Conservation (phyloP, 2,113 vertebrate species). For the Ctenomys sociabilis region DNA sequence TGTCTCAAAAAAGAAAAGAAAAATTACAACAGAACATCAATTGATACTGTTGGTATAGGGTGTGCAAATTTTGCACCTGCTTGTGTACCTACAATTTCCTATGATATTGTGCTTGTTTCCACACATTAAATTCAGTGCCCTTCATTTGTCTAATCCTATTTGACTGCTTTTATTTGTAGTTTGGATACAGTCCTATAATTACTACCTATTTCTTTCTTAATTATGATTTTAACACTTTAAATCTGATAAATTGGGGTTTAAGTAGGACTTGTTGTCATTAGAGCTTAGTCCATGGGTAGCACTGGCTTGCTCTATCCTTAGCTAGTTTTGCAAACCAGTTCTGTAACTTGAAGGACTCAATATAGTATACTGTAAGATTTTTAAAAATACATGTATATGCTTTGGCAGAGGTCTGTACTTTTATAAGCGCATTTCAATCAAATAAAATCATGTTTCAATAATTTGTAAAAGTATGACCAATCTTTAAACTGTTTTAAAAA, state of each 20-base stretch:
- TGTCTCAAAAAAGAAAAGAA: not conserved
- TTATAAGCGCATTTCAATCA: not conserved
- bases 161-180: not conserved
- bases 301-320: not conserved
- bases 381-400: not conserved
- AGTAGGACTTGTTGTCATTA: not conserved
- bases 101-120: not conserved
- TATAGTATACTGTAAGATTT: not conserved
- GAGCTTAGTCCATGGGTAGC: not conserved
- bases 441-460: not conserved
- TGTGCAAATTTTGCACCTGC: not conserved
- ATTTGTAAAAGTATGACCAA: not conserved
- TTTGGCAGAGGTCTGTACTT: not conserved
- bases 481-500: not conserved
- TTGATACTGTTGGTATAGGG: not conserved
- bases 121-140: not conserved
- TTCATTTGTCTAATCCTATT: not conserved
- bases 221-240: conserved; percentile 16
- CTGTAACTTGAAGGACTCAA: not conserved
- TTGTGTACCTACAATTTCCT: not conserved
- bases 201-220: not conserved
- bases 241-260: not conserved
- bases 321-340: not conserved
- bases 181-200: not conserved
- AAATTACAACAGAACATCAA: not conserved